Evolutionary conservation across 2,797 vertebrate genomes (phyloP).

Genomic region (Ptychadena robeensis): DNA sequence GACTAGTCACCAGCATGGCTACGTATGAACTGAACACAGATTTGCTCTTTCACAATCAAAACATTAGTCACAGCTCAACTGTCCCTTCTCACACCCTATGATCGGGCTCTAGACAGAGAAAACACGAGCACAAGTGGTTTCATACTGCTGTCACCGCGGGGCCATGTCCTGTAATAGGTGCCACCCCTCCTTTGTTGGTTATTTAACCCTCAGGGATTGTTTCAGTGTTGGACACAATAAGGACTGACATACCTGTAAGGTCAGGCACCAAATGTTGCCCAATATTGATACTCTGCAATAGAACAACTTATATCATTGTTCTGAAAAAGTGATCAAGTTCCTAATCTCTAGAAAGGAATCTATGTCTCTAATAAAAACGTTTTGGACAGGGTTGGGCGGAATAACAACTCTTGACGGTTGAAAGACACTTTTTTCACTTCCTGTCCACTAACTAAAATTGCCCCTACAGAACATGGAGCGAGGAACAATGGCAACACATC

Average conservation of each 20-base stretch:
- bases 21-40: conserved; percentile 4
- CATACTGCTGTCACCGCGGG: neutral
- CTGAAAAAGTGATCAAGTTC: too few species aligned
- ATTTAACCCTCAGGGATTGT: conserved; percentile 17
- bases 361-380: too few species aligned
- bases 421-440: too few species aligned
- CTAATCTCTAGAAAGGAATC: too few species aligned
- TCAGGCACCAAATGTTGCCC: too few species aligned
- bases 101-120: neutral
- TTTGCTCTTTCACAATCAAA: conserved; percentile 24
- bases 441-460: too few species aligned
- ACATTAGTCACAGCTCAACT: neutral
- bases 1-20: neutral
- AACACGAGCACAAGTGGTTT: neutral
- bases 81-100: conserved; percentile 15
- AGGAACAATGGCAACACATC: too few species aligned
- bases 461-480: too few species aligned
- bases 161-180: neutral
- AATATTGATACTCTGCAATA: too few species aligned
- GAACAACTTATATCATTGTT: too few species aligned
- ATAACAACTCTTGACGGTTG: too few species aligned
- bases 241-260: neutral
- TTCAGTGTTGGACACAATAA: neutral
- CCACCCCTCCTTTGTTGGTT: neutral
- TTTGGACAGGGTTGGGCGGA: too few species aligned